Percentiles rank a stretch among this genome's conserved stretches.
Evolutionary conservation across 2,797 vertebrate species (phyloP).

Genomic region (Margarornis squamiger): DNA sequence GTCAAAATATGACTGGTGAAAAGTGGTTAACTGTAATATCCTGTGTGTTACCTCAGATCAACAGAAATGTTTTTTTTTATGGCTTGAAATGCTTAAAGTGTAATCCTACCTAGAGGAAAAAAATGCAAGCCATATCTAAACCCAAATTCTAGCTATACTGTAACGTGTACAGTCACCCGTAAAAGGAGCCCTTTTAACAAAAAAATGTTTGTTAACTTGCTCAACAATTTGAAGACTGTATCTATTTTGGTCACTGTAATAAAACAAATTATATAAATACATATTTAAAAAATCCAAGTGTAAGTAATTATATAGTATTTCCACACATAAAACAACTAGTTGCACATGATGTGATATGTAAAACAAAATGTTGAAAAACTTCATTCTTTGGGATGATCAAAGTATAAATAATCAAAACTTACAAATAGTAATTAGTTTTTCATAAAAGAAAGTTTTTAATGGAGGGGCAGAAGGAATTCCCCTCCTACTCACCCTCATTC

Average conservation of each 20-base stretch:
- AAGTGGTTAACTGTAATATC: neutral
- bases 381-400: constrained; percentile 75
- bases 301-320: constrained; percentile 45
- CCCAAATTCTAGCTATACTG: constrained; percentile 26
- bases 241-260: neutral
- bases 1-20: neutral
- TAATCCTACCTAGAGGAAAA: constrained; percentile 4
- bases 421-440: constrained; percentile 56
- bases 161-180: constrained; percentile 4
- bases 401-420: constrained; percentile 45
- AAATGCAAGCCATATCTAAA: constrained; percentile 29
- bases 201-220: neutral
- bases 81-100: neutral
- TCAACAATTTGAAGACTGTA: neutral
- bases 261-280: neutral
- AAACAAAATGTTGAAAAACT: constrained; percentile 49
- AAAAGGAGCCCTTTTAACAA: constrained; percentile 75
- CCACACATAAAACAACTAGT: constrained; percentile 9
- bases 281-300: constrained; percentile 11
- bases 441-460: constrained; percentile 50
- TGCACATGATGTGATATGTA: neutral
- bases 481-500: neutral
- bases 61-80: neutral
- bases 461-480: neutral
- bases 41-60: neutral